Evolutionary conservation across 2,113 vertebrate genomes (phyloP), one percentile per base, ranked within the genome.

Genomic region (Propithecus coquereli): DNA sequence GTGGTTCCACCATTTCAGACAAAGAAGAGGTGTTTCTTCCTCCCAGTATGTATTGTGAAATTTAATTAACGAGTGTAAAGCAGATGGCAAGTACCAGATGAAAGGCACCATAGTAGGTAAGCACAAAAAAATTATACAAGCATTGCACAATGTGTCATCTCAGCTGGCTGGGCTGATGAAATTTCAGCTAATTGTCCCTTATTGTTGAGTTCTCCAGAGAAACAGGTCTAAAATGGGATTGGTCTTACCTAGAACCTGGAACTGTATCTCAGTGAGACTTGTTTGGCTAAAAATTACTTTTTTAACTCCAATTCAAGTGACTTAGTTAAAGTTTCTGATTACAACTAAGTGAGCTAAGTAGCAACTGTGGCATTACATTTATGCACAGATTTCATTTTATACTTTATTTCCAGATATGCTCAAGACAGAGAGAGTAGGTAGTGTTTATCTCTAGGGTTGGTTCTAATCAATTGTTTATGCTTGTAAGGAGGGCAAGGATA

Each of bases 41-140:
- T 65, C 50, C 32, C 6, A 73, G 20, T 70, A 65, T 27, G 6
- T 52, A 73, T 43, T 83, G 40, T 59, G 18, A 94, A 54, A 68
- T 27, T 93, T 94, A 85, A 95, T 52, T 74, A 94, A 66, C 83
- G 50, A 68, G 45, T 50, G 4, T 77, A 45, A 84, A 91, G 74
- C 34, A 90, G 45, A 11, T 63, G 40, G n/a, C 43, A 2, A 71
- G 59, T 59, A 16, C 3, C 40, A 47, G 37, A 59, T 47, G 27
- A 73, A 93, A 91, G 47, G n/a, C 43, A 50, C 32, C 52, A 92
- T 4, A n/a, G 43, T 14, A 68, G 5, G 52, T 45, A 82, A 85
- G 23, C 43, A 70, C 45, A 88, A 74, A 43, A 71, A 37, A 34
- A 65, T 40, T 63, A 71, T 17, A 34, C 7, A 63, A 65, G 37